Conservation (phyloP, 2,888 invertebrate species). For the Eilema griseolum region DNA sequence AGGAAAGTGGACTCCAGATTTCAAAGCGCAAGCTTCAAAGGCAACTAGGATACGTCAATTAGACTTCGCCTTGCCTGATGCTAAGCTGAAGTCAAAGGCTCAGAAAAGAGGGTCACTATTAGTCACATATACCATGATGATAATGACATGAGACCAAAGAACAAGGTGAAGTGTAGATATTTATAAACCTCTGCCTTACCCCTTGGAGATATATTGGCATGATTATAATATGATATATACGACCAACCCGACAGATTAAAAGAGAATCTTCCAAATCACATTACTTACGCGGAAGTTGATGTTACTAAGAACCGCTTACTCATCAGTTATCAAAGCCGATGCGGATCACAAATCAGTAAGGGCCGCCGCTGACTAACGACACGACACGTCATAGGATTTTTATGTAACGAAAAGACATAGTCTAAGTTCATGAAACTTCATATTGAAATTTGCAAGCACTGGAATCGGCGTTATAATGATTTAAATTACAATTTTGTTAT, state of each 20-base stretch:
- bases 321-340: constrained; percentile 44
- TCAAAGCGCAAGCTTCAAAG: too few species aligned
- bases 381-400: neutral
- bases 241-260: neutral
- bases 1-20: too few species aligned
- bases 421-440: too few species aligned
- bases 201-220: neutral
- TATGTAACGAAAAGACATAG: neutral
- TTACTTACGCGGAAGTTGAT: constrained; percentile 16
- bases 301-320: constrained; percentile 38
- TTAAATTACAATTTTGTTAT: too few species aligned
- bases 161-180: neutral
- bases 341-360: constrained; percentile 55
- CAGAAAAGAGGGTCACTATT: too few species aligned
- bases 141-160: too few species aligned
- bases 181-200: neutral
- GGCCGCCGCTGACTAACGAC: neutral
- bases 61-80: too few species aligned
- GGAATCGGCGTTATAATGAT: too few species aligned
- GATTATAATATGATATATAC: neutral
- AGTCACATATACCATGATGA: too few species aligned
- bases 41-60: too few species aligned
- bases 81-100: too few species aligned
- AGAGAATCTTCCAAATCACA: constrained; percentile 8
- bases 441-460: too few species aligned